A percentile compares a stretch with the other conserved stretches of the same genome.
Evolutionary conservation across 1,140 invertebrate genomes (phyloP).

Genomic region (Homalodisca vitripennis): DNA sequence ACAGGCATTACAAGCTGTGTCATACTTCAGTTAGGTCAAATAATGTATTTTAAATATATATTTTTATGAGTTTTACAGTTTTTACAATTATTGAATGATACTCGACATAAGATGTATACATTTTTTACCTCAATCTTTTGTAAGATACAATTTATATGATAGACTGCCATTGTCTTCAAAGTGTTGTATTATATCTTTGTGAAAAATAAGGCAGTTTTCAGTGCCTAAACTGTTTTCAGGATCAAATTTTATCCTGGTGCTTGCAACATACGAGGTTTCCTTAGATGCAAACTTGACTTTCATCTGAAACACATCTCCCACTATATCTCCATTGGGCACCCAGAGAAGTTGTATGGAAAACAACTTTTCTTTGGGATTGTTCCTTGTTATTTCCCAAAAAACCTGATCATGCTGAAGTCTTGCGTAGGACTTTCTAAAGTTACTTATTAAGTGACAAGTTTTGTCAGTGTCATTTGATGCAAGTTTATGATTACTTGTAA

Average conservation of each 20-base stretch:
- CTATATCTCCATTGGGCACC: not conserved
- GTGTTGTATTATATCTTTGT: not conserved
- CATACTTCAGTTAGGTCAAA: no score
- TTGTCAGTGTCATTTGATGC: not conserved
- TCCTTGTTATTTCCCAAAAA: not conserved
- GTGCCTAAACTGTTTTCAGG: not conserved
- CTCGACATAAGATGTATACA: no score
- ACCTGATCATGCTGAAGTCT: not conserved
- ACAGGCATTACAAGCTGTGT: no score
- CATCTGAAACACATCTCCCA: not conserved
- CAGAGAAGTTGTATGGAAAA: not conserved
- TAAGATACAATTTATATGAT: not conserved
- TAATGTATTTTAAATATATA: no score
- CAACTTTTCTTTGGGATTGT: not conserved
- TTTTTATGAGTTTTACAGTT: no score
- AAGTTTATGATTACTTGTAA: not conserved
- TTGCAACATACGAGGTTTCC: not conserved
- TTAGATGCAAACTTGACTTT: not conserved
- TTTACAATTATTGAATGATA: no score
- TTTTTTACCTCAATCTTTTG: not conserved
- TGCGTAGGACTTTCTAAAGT: slow-evolving; percentile 1
- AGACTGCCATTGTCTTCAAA: not conserved
- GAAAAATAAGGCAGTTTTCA: not conserved
- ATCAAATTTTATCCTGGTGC: not conserved
- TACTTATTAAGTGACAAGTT: not conserved